Evolutionary conservation across 2,888 invertebrate genomes (phyloP).

Genomic region (Anoncus sp.): DNA sequence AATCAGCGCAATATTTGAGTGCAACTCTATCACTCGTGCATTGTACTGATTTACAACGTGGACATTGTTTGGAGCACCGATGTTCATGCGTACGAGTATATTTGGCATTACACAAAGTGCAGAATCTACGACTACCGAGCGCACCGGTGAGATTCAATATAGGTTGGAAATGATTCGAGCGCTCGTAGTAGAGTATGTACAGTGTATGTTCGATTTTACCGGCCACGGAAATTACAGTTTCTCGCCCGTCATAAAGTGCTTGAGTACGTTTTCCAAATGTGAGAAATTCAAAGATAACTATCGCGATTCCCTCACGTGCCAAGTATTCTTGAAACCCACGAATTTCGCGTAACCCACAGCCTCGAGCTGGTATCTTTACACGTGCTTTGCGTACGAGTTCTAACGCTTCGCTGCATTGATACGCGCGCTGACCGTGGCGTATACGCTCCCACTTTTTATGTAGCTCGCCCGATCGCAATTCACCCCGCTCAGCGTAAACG

Average conservation of each 20-base stretch:
- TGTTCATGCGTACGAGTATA: too few relatives aligned
- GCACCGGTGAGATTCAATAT: too few relatives aligned
- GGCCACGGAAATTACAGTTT: neutral
- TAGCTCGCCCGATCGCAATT: conserved; percentile 22
- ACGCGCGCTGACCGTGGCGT: neutral
- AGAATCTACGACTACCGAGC: too few relatives aligned
- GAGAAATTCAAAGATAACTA: conserved; percentile 25
- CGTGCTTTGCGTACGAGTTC: neutral
- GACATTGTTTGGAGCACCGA: neutral
- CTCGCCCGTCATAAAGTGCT: conserved; percentile 19
- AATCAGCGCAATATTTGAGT: too few relatives aligned
- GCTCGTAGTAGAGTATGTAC: conserved; percentile 16
- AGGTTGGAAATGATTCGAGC: neutral
- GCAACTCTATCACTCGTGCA: too few relatives aligned
- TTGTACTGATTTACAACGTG: neutral
- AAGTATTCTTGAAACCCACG: conserved; percentile 27
- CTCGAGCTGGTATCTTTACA: conserved; percentile 1
- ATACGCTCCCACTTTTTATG: conserved; percentile 28
- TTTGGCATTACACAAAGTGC: too few relatives aligned
- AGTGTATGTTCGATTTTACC: conserved; percentile 2
- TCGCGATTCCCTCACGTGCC: conserved; percentile 24
- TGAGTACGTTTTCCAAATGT: conserved; percentile 6
- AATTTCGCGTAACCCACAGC: conserved; percentile 35
- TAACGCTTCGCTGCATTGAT: conserved; percentile 1
- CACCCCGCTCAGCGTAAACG: conserved; percentile 18